Evolutionary conservation across 2,113 vertebrate species (phyloP).

Genomic region (Acrocephalus kingi): DNA sequence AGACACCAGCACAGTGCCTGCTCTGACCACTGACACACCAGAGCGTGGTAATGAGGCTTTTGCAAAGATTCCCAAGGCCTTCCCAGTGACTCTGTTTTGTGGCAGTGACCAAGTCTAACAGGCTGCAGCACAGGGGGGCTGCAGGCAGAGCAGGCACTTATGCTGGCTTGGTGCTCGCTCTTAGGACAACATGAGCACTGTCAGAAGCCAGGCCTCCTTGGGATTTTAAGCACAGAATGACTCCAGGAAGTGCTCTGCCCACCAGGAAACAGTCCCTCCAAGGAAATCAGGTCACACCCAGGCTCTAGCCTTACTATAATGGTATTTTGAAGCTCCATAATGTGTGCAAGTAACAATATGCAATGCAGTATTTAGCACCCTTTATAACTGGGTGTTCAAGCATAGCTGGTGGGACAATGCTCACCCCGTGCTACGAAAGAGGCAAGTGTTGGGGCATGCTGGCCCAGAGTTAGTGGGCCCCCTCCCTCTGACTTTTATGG

Average conservation of each 20-base stretch:
- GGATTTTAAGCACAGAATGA: background rate
- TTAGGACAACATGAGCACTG: background rate
- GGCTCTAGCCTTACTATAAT: background rate
- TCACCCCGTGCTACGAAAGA: background rate
- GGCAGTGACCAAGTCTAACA: background rate
- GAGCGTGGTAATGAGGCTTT: rapidly evolving
- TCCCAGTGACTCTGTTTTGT: background rate
- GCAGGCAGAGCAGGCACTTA: background rate
- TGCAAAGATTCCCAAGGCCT: background rate
- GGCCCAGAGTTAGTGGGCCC: background rate
- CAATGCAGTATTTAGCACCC: background rate
- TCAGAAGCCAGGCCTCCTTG: background rate
- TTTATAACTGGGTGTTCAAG: background rate
- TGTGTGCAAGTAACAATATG: background rate
- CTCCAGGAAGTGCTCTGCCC: background rate
- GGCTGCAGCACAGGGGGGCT: rapidly evolving
- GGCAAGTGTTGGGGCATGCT: background rate
- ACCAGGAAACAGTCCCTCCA: background rate
- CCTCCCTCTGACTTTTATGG: background rate
- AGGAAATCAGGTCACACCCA: background rate
- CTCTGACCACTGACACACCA: background rate
- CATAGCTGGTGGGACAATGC: background rate
- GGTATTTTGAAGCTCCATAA: background rate
- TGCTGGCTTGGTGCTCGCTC: rapidly evolving
- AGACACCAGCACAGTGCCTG: background rate